These are phyloP conservation scores for Heliconius ethilla DNA, from an alignment of 2,888 invertebrate genomes.

Conservation along the genomic window DNA sequence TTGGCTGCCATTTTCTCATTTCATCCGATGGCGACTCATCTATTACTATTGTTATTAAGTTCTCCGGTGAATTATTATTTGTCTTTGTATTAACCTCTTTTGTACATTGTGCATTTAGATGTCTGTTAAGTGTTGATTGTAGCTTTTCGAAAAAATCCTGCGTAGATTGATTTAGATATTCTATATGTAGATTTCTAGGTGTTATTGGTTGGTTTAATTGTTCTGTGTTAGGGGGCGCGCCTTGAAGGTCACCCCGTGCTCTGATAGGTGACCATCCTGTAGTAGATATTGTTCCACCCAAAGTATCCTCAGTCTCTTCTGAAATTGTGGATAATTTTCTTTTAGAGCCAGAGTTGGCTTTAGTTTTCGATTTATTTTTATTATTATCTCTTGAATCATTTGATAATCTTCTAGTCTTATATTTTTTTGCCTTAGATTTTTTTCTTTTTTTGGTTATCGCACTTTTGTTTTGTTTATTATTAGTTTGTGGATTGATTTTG, in stretches of 20 bases:
- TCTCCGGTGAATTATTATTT: not conserved
- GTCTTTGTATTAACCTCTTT: not conserved
- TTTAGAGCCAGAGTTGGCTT: not conserved
- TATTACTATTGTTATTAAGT: not conserved
- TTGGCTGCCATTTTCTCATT: slow-evolving; percentile 45
- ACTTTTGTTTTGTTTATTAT: slow-evolving; percentile 41
- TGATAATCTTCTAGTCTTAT: too few relatives aligned
- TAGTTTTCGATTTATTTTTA: slow-evolving; percentile 18
- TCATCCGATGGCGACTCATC: slow-evolving; percentile 42
- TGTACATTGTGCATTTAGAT: slow-evolving; percentile 41
- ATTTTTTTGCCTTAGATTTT: too few relatives aligned
- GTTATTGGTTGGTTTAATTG: slow-evolving; percentile 50
- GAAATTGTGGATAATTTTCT: not conserved
- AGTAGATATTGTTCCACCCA: slow-evolving; percentile 59
- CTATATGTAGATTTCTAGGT: slow-evolving; percentile 57
- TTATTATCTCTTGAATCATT: slow-evolving; percentile 6
- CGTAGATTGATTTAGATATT: slow-evolving; percentile 54
- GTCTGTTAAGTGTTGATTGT: slow-evolving; percentile 40
- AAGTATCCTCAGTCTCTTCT: not conserved
- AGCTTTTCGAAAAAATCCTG: slow-evolving; percentile 59
- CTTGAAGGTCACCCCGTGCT: slow-evolving; percentile 62
- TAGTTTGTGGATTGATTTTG: too few relatives aligned
- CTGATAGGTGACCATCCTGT: slow-evolving; percentile 59
- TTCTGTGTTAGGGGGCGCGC: slow-evolving; percentile 57
- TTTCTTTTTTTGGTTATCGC: not conserved